These are phyloP conservation scores for Galleria mellonella DNA, from an alignment of 1,140 invertebrate species.

Conservation along the genomic window DNA sequence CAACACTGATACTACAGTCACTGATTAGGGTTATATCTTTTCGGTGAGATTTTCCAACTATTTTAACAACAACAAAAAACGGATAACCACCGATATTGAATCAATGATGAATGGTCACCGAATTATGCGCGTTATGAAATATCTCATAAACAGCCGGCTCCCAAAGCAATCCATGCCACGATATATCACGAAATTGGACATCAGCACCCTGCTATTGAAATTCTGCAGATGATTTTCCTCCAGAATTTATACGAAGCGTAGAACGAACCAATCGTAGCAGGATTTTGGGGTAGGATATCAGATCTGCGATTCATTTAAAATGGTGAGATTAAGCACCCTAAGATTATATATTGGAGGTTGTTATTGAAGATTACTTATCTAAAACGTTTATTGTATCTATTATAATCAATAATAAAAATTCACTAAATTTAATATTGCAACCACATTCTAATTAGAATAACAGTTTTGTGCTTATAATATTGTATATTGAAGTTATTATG, in stretches of 20 bases:
- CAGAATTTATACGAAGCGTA: slow-evolving; percentile 53
- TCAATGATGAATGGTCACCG: slow-evolving; percentile 43
- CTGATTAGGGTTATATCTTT: no score
- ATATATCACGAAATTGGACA: slow-evolving; percentile 70
- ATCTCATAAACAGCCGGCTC: slow-evolving; percentile 63
- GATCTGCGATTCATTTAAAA: slow-evolving; percentile 62
- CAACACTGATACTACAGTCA: no score
- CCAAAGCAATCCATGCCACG: slow-evolving; percentile 35
- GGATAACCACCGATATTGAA: no score
- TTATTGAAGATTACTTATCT: slow-evolving; percentile 45
- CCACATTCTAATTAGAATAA: no score
- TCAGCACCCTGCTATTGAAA: slow-evolving; percentile 63
- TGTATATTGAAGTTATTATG: no score
- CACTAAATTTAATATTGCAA: no score
- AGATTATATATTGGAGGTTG: slow-evolving; percentile 40
- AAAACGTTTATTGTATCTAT: slow-evolving; percentile 41
- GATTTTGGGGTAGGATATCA: slow-evolving; percentile 50
- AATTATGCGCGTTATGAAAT: slow-evolving; percentile 66
- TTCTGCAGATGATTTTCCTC: slow-evolving; percentile 63
- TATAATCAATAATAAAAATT: no score
- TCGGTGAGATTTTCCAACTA: no score
- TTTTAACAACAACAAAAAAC: no score
- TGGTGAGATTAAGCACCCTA: slow-evolving; percentile 60
- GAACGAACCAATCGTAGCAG: slow-evolving; percentile 43
- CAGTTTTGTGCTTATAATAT: no score